Evolutionary conservation across 2,797 vertebrate genomes (phyloP).

Genomic region (Tiaroga cobitis): DNA sequence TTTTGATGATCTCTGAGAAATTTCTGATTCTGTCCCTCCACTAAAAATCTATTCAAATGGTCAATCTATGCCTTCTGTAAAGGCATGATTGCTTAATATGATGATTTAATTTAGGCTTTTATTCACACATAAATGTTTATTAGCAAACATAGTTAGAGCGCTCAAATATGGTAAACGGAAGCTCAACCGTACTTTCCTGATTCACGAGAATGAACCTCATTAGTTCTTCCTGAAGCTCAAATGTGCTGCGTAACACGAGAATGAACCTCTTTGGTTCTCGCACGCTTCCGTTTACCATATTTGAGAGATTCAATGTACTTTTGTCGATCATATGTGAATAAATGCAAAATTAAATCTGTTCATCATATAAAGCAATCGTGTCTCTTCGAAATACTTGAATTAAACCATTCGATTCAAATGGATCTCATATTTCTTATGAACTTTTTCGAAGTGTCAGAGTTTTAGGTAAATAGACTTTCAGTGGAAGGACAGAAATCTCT

Average conservation of each 20-base stretch:
- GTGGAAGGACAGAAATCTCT: background rate
- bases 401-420: background rate
- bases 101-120: background rate
- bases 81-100: background rate
- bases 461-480: background rate
- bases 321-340: background rate
- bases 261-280: background rate
- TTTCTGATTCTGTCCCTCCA: background rate
- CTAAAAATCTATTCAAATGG: background rate
- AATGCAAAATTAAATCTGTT: background rate
- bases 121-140: background rate
- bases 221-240: background rate
- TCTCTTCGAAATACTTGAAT: background rate
- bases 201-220: too few relatives aligned
- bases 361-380: background rate
- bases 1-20: background rate
- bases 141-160: rapidly evolving
- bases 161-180: too few relatives aligned
- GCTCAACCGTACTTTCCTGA: too few relatives aligned
- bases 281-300: background rate
- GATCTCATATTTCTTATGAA: background rate
- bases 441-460: background rate
- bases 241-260: background rate
- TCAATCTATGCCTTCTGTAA: background rate
- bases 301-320: background rate